Evolutionary conservation across 2,113 vertebrate species (phyloP), one percentile per base, ranked within the genome.

Genomic region (Diadophis punctatus): DNA sequence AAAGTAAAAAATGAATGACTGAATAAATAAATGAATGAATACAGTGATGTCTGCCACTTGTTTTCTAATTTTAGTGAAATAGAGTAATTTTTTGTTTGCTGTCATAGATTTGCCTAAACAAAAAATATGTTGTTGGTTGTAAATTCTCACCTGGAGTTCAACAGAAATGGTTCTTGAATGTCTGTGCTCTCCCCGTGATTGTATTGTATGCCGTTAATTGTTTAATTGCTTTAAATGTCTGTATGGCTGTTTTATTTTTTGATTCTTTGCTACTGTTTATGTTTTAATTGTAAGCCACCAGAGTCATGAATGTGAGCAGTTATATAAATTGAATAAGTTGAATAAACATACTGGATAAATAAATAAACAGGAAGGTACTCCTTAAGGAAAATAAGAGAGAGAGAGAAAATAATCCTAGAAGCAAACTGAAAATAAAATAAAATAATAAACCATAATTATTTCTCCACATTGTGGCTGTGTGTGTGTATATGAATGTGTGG

Each of bases 391-490:
- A 95, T 84, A 92, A 46, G 46, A 46, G 46, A 46, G 46, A 46
- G 46, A 46, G 46, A 46, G 46, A 46, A 97, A 97, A 68, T n/a
- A 95, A 96, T 94, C 96, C 97, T 97, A 94, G 95, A 97, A 96
- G 96, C 96, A 95, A 93, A 94, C 94, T 94, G 95, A 93, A 94
- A 96, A 95, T n/a, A 51, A 93, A 96, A 94, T 96, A 95, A 95
- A 94, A 86, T 96, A 95, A 94, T 96, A 96, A 96, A 93, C 58
- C 94, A 96, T 96, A 97, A 97, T 85, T 93, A 96, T 97, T 97
- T 97, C 95, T 96, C 53, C 46, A 95, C 89, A 95, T 93, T 97
- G 96, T 95, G 95, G 63, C 30, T n/a, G 30, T 68, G 12, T 68
- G 12, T 68, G 12, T 74, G n/a, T 34, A 1, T 63, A 20, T 74